Evolutionary conservation across 2,113 vertebrate genomes (phyloP), one percentile per base, ranked within the genome.

Genomic region (Myiagra hebetior): DNA sequence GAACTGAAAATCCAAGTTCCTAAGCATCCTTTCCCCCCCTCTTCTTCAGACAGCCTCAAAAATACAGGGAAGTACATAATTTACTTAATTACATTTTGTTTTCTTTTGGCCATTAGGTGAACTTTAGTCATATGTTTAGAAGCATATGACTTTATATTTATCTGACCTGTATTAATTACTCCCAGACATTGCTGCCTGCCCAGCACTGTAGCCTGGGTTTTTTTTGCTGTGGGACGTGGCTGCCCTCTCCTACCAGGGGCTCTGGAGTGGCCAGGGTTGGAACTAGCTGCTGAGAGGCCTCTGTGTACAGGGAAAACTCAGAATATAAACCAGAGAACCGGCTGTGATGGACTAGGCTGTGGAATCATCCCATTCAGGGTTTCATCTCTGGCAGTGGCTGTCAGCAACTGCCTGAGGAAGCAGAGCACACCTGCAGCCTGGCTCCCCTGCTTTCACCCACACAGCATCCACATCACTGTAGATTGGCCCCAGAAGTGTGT

Each of bases 71-170:
- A 69, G 33, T 46, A 56, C 19, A 31, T 83, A 24, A 47, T 91
- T 96, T 93, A 60, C 68, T 95, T 97, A 96, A 95, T 95, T 92
- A 59, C 37, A 75, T 69, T 82, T 95, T 87, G 57, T 50, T 91
- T 93, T 83, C 68, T 89, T 79, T 83, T 0, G 11, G 23, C 47
- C 44, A 39, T 73, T 76, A 70, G 68, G 77, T 67, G 64, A 87
- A 95, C 33, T 88, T 89, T 11, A 49, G 35, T 50, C 37, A 76
- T 49, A 24, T 75, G 56, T 68, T 95, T 91, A 75, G 52, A 78
- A 91, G 55, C 11, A 47, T 88, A 78, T 27, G 3, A 55, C 83
- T 73, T 82, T 70, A 13, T 39, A 16, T 64, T 89, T 78, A 33
- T 4, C 5, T 89, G 73, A 64, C 31, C 31, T 27, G 26, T 81